Percentiles rank a stretch among this genome's conserved stretches.
These are phyloP conservation scores for Catamblyrhynchus diadema DNA, from an alignment of 2,797 vertebrate species.

Conservation along the genomic window DNA sequence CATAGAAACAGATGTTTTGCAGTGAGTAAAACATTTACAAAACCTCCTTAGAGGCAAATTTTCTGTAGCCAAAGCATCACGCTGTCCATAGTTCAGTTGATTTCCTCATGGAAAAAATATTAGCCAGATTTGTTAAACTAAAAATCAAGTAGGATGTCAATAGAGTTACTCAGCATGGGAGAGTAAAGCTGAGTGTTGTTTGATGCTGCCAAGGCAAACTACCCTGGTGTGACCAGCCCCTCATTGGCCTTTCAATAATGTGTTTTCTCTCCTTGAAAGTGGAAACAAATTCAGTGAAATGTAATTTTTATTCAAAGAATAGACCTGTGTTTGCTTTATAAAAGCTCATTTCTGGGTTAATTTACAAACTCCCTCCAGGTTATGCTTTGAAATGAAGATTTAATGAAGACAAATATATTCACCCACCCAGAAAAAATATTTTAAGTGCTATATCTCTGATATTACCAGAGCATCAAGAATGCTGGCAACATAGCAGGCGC, in stretches of 20 bases:
- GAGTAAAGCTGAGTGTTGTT: neutral
- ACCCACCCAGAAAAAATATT: slow-evolving; percentile 14
- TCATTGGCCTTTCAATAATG: neutral
- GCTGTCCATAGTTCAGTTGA: neutral
- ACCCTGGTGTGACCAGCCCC: neutral
- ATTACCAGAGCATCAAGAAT: neutral
- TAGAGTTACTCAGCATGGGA: neutral
- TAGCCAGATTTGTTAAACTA: neutral
- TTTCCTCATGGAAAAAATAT: neutral
- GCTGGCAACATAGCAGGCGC: neutral
- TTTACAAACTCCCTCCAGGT: neutral
- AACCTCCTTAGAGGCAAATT: neutral
- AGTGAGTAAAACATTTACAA: neutral
- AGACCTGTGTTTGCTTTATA: neutral
- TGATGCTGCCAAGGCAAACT: neutral
- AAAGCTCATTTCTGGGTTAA: slow-evolving; percentile 27
- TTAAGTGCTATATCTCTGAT: slow-evolving; percentile 18
- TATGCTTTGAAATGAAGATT: slow-evolving; percentile 34
- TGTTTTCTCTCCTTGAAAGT: neutral
- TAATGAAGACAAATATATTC: slow-evolving; percentile 48
- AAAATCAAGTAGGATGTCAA: neutral
- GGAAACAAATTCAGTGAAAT: neutral
- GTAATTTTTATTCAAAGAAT: slow-evolving; percentile 28
- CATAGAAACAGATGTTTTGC: neutral
- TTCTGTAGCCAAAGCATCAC: neutral